A percentile compares a stretch with the other conserved stretches of the same genome.
Conservation (phyloP, 2,888 invertebrate genomes). For the Sphaeridia pumilis region DNA sequence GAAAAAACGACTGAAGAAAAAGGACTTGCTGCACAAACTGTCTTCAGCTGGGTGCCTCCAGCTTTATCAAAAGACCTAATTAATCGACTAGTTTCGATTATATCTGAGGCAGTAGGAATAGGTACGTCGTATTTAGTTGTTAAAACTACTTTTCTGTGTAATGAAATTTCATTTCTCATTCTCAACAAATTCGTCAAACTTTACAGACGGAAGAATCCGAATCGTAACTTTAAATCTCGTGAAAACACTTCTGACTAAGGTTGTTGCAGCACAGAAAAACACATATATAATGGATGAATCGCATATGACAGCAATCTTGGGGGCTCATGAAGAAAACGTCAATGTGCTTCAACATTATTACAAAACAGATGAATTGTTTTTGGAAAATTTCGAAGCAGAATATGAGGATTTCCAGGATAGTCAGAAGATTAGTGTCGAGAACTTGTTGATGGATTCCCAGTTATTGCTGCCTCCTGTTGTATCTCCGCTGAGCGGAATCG, state of each 20-base stretch:
- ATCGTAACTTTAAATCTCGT: conserved; percentile 84
- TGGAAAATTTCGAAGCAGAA: conserved; percentile 98
- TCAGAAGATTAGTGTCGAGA: conserved; percentile 76
- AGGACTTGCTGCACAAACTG: no score
- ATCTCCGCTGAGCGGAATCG: conserved; percentile 90
- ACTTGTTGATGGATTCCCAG: conserved; percentile 91
- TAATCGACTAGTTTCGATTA: no score
- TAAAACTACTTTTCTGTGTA: no score
- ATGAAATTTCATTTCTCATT: no score
- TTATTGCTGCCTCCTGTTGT: conserved; percentile 88
- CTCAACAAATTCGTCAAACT: no score
- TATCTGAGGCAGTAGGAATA: no score
- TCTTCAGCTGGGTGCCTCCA: no score
- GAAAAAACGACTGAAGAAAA: no score
- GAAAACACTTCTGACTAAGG: conserved; percentile 62
- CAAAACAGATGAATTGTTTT: conserved; percentile 94
- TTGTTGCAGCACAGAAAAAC: conserved; percentile 42
- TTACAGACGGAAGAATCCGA: no score
- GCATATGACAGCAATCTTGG: conserved; percentile 55
- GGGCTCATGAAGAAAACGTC: conserved; percentile 67
- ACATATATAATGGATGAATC: conserved; percentile 52
- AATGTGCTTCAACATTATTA: conserved; percentile 79
- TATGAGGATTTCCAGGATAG: conserved; percentile 78
- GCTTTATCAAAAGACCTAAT: no score
- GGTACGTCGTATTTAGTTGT: no score